Evolutionary conservation across 2,888 invertebrate species (phyloP), one percentile per base, ranked within the genome.

Genomic region (Odontothrips loti): DNA sequence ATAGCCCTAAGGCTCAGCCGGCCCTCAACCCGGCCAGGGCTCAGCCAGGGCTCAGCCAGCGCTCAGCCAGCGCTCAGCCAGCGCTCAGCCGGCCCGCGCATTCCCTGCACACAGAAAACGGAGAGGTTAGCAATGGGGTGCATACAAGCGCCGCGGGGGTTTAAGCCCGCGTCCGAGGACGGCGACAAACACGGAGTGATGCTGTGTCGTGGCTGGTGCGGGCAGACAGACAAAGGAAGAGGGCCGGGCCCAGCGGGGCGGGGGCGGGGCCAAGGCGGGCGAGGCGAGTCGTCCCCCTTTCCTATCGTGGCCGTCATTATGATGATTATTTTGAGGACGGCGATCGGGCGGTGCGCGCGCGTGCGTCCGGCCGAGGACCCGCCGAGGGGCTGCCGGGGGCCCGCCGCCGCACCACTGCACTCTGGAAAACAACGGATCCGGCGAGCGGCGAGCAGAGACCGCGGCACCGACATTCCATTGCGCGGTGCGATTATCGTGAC

Each of bases 11-110:
- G 17, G 68, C 68, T n/a, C 23, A 27, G 8, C 68, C n/a, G 23
- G 68, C 68, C 23, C 23, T 75, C 68, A 75, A 1, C 23, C 6
- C 23, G n/a, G 68, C 68, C 23, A 8, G 68, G 11, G 9, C n/a
- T n/a, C 68, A 23, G 68, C 68, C 23, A 1, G 23, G 1, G 23
- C 23, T 58, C 58, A 58, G 58, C 58, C 58, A 15, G 15, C 68
- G 68, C 68, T n/a, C 23, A 27, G 68, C 23, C 68, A 23, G 68
- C 68, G 27, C 58, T 75, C 68, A 75, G 68, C 68, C 68, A 23
- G 68, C 68, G 27, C 68, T 27, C 68, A 9, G 68, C 68, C 68
- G 27, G 58, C 15, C 58, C 58, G 68, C 23, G 68, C 68, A 75
- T 75, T 10, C 27, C 68, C 68, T 75, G 68, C 68, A n/a, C 68